Base-by-base conservation (phyloP, 2,888 invertebrate genomes). In the Eumacrocentrus americanus region DNA sequence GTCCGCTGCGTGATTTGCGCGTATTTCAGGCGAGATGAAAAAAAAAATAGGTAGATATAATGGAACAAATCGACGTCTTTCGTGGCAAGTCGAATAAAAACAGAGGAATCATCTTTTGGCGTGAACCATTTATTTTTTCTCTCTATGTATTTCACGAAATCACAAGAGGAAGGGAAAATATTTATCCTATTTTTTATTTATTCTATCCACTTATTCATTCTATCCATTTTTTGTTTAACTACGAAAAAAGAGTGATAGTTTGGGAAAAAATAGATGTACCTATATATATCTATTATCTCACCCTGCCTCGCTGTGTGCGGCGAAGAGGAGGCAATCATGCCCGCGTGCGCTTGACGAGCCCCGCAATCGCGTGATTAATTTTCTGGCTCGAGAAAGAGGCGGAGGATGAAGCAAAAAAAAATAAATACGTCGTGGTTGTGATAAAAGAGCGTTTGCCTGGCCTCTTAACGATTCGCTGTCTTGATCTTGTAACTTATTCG, bases 281-380 rank as follows among this genome's bases (percentile, higher is more conserved):
- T n/a, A n/a, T n/a, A n/a, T n/a, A n/a, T n/a, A n/a, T n/a, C n/a
- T n/a, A n/a, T 29, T 29, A 29, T 29, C 29, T 29, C 29, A 6
- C 29, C 29, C 29, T n/a, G n/a, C n/a, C 29, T 29, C 29, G 29
- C 9, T 29, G 4, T 29, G 9, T 29, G n/a, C n/a, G 9, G 29
- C 29, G 29, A 29, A 29, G 7, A 23, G 14, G 14, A 58, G 58
- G 51, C 20, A 58, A 57, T 57, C 38, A 57, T 50, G 58, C 37
- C 51, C 23, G 63, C 37, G 60, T 62, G 63, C 48, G 53, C 57
- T 56, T 60, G 63, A 62, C 62, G 60, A 62, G 62, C 58, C 25
- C 29, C n/a, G 53, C 40, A 55, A 53, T 56, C 60, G 50, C 60
- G 56, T 58, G 65, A 65, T 65, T 65, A 65, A 62, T 65, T 65